Evolutionary conservation across 2,797 vertebrate species (phyloP).

Genomic region (Mycteria americana): DNA sequence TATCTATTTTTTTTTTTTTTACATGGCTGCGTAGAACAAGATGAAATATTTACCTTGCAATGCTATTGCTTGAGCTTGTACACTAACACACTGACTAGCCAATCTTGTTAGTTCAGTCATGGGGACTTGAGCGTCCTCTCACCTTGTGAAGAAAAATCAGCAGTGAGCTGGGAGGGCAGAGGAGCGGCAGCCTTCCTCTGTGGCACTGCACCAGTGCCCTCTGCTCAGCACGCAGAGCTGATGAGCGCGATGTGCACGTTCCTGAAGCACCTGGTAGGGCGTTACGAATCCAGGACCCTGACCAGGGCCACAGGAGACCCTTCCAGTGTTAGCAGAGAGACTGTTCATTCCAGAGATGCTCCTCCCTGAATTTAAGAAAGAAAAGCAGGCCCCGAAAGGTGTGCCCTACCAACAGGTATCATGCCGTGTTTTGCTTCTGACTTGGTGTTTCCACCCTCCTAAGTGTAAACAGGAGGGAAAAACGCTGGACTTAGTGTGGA

Average conservation of each 20-base stretch:
- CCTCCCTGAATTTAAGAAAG: not conserved
- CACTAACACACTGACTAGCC: not conserved
- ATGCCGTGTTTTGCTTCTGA: not conserved
- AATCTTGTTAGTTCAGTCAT: not conserved
- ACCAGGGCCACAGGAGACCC: not conserved
- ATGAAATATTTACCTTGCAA: not conserved
- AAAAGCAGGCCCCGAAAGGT: not conserved
- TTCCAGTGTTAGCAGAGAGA: not conserved
- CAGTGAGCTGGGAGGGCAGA: rapidly evolving
- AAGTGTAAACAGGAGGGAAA: not conserved
- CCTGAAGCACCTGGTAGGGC: not conserved
- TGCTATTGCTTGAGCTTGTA: not conserved
- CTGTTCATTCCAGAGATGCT: not conserved
- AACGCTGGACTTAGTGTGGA: rapidly evolving
- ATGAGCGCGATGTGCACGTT: rapidly evolving
- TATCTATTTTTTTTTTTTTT: not conserved
- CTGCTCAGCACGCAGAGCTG: rapidly evolving
- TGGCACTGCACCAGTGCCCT: not conserved
- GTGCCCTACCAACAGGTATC: not conserved
- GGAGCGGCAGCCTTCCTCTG: not conserved
- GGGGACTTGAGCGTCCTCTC: not conserved
- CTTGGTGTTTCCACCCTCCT: not conserved
- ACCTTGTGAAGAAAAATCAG: not conserved
- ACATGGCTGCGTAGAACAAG: not conserved
- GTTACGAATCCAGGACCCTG: not conserved